Percentiles rank a stretch among this genome's conserved stretches.
Evolutionary conservation across 2,888 invertebrate species (phyloP).

Genomic region (Cyclophora albipunctata): DNA sequence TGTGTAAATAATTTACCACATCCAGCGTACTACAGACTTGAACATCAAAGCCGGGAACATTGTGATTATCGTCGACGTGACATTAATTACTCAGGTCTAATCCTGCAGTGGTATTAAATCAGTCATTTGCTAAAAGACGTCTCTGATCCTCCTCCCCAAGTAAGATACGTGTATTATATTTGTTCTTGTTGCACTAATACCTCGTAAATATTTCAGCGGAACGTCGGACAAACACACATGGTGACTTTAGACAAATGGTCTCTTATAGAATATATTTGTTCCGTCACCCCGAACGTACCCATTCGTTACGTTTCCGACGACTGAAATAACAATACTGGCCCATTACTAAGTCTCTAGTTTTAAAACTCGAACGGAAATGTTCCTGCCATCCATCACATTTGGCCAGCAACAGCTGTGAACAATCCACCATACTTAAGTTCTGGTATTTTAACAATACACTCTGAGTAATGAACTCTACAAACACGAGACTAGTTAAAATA

Average conservation of each 20-base stretch:
- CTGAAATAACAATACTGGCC: slow-evolving; percentile 67
- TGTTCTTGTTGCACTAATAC: slow-evolving; percentile 65
- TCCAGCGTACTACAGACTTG: slow-evolving; percentile 6
- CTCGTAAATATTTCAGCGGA: slow-evolving; percentile 71
- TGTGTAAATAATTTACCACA: not conserved
- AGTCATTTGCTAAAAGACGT: slow-evolving; percentile 50
- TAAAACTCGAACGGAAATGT: slow-evolving; percentile 52
- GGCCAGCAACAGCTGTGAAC: slow-evolving; percentile 43
- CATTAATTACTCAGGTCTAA: slow-evolving; percentile 46
- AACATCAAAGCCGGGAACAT: slow-evolving; percentile 41
- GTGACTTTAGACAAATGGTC: slow-evolving; percentile 62
- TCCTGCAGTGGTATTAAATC: slow-evolving; percentile 54
- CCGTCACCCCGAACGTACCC: slow-evolving; percentile 61
- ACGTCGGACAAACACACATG: slow-evolving; percentile 46
- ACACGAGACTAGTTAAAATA: too few relatives aligned
- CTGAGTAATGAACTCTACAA: not conserved
- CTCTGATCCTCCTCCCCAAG: slow-evolving; percentile 36
- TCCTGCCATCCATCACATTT: slow-evolving; percentile 55
- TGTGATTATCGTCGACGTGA: slow-evolving; percentile 27
- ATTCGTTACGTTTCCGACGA: slow-evolving; percentile 61
- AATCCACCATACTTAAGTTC: slow-evolving; percentile 6
- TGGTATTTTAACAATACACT: not conserved
- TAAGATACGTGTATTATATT: slow-evolving; percentile 30
- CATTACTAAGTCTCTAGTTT: slow-evolving; percentile 36
- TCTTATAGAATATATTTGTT: slow-evolving; percentile 61